Evolutionary conservation across 2,888 invertebrate species (phyloP).

Genomic region (Anoplius nigerrimus): DNA sequence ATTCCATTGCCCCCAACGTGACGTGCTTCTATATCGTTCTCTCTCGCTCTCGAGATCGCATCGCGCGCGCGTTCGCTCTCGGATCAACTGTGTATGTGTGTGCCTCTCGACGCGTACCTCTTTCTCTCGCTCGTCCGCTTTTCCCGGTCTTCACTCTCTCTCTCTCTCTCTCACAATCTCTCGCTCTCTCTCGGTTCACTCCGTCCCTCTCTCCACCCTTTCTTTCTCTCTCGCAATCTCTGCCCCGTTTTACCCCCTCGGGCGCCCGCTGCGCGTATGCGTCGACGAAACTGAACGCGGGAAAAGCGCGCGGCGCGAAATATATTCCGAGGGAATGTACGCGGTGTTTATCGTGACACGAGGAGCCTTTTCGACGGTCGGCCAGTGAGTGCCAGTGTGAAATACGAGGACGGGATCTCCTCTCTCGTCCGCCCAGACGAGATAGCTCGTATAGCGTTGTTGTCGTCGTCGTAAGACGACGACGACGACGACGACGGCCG

Average conservation of each 20-base stretch:
- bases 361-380: slow-evolving; percentile 30
- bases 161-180: background rate
- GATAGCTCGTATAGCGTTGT: slow-evolving; percentile 24
- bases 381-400: slow-evolving; percentile 46
- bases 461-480: slow-evolving; percentile 39
- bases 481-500: slow-evolving; percentile 29
- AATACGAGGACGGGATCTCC: background rate
- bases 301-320: slow-evolving; percentile 50
- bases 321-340: slow-evolving; percentile 40
- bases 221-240: too few relatives aligned
- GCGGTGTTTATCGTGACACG: slow-evolving; percentile 40
- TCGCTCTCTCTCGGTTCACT: background rate
- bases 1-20: slow-evolving; percentile 31
- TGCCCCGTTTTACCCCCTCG: too few relatives aligned
- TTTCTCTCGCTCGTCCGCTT: background rate
- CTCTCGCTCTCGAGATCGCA: background rate
- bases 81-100: background rate
- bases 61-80: background rate
- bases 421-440: too few relatives aligned
- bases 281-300: slow-evolving; percentile 46
- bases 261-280: too few relatives aligned
- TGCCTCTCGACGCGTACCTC: slow-evolving; percentile 14
- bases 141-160: background rate
- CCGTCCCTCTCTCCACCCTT: background rate
- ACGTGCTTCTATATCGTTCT: slow-evolving; percentile 14